These are phyloP conservation scores for Phenganax stokvisi DNA, from an alignment of 92 coral and sea anemone species.

Conservation along the genomic window DNA sequence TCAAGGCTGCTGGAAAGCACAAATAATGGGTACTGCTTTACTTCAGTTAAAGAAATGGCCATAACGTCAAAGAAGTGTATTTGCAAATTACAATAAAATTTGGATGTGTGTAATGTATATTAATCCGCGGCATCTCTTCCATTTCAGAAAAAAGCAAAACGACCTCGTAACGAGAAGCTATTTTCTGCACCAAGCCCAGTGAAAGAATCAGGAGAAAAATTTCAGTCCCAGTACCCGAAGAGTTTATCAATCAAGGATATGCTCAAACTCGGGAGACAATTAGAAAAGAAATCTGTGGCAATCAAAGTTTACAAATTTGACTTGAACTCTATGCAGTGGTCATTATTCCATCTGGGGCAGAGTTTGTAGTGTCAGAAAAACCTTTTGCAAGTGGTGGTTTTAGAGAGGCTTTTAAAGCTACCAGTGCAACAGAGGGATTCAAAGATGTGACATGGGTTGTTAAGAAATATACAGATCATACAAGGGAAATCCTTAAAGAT, in stretches of 20 bases:
- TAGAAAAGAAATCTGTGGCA: conserved; percentile 23
- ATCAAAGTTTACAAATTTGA: conserved; percentile 41
- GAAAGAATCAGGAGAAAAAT: conserved; percentile 1
- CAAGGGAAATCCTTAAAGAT: conserved; percentile 17
- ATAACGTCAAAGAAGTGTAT: too few species aligned
- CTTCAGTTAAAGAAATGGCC: too few species aligned
- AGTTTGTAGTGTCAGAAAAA: conserved; percentile 28
- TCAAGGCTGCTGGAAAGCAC: too few species aligned
- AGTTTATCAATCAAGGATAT: conserved; percentile 34
- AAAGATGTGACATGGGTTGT: conserved; percentile 55
- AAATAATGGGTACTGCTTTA: too few species aligned
- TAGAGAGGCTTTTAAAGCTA: conserved; percentile 57
- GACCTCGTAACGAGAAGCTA: neutral
- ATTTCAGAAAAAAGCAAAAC: conserved; percentile 3
- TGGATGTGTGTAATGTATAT: too few species aligned
- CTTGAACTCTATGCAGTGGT: conserved; percentile 53
- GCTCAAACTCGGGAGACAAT: conserved; percentile 24
- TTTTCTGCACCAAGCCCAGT: conserved; percentile 29
- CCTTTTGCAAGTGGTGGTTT: conserved; percentile 63
- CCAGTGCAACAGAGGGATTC: conserved; percentile 54
- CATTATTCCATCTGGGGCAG: conserved; percentile 49
- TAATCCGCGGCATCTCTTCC: neutral
- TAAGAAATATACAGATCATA: conserved; percentile 30
- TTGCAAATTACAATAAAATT: too few species aligned
- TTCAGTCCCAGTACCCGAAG: conserved; percentile 25